Percentiles rank a stretch among this genome's conserved stretches.
Evolutionary conservation across 2,888 invertebrate species (phyloP).

Genomic region (Apodemia zela): DNA sequence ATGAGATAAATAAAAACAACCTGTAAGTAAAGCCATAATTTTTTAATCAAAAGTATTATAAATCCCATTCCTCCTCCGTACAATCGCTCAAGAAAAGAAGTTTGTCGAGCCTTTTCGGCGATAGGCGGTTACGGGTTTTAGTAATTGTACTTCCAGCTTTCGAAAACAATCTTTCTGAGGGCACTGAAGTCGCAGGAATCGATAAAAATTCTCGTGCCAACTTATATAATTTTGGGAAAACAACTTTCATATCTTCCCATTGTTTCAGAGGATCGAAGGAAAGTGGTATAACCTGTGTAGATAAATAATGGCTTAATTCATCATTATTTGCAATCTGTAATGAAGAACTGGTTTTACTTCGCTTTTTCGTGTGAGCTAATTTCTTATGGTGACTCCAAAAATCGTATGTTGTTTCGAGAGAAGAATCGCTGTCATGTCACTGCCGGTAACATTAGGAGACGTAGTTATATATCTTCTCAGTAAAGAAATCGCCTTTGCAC

Average conservation of each 20-base stretch:
- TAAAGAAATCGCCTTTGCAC: constrained; percentile 5
- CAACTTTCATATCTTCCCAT: constrained; percentile 13
- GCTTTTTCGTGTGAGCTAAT: constrained; percentile 13
- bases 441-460: not conserved
- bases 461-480: constrained; percentile 12
- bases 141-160: constrained; percentile 27
- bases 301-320: constrained; percentile 14
- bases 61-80: no score
- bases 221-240: constrained; percentile 25
- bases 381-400: constrained; percentile 19
- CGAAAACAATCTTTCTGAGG: constrained; percentile 30
- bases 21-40: no score
- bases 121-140: constrained; percentile 17
- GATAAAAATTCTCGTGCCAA: constrained; percentile 27
- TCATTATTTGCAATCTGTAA: not conserved
- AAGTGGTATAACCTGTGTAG: not conserved
- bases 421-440: constrained; percentile 17
- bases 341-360: no score
- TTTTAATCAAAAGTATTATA: no score
- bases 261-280: constrained; percentile 8
- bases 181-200: constrained; percentile 29
- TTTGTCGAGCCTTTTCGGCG: not conserved
- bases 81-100: no score
- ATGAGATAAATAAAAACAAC: no score
- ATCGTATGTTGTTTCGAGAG: constrained; percentile 10